Evolutionary conservation across 2,113 vertebrate genomes (phyloP).

Genomic region (Condylura cristata): DNA sequence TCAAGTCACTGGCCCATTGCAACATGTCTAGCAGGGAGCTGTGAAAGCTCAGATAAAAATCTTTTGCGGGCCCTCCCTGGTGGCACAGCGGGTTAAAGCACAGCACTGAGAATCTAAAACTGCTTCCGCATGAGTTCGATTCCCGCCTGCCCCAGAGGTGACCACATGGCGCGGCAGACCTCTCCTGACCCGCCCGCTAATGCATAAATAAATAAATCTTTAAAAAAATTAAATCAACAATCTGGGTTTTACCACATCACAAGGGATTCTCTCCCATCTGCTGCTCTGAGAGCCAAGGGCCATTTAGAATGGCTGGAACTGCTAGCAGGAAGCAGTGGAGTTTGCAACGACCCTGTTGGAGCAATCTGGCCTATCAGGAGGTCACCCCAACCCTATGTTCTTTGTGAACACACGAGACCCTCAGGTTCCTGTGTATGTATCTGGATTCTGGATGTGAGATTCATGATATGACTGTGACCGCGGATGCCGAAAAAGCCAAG

Average conservation of each 20-base stretch:
- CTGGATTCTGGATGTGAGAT: background rate
- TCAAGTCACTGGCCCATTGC: background rate
- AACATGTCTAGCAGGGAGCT: background rate
- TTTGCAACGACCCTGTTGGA: fast-evolving
- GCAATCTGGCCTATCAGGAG: background rate
- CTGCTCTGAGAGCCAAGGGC: background rate
- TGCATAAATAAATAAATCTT: no score
- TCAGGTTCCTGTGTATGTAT: no score
- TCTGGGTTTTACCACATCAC: background rate
- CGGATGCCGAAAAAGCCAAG: background rate
- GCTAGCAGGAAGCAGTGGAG: background rate
- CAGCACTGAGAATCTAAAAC: no score
- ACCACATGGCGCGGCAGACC: no score
- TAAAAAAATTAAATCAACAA: background rate
- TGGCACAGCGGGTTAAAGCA: no score
- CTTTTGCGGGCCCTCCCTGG: no score
- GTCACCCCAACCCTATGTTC: no score
- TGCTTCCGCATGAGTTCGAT: no score
- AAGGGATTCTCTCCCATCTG: background rate
- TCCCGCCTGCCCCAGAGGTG: no score
- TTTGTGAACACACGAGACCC: no score
- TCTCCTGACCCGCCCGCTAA: no score
- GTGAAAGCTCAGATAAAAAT: background rate
- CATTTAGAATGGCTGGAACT: background rate
- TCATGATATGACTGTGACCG: background rate